A percentile compares a stretch with the other conserved stretches of the same genome.
Evolutionary conservation across 2,888 invertebrate species (phyloP).

Genomic region (Globia sparganii): DNA sequence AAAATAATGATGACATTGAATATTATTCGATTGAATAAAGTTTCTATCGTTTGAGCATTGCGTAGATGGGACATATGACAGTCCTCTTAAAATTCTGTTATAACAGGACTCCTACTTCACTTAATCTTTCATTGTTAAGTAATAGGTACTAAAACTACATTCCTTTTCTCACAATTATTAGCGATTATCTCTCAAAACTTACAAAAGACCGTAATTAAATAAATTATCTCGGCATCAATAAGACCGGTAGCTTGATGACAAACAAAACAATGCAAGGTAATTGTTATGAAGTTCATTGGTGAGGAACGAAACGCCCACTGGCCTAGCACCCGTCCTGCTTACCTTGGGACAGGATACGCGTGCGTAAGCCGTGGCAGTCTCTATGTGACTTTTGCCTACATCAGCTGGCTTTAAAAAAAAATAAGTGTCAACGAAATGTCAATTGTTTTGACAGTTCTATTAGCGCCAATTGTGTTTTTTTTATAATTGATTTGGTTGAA

Average conservation of each 20-base stretch:
- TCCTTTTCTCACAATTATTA: constrained; percentile 6
- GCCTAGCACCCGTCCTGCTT: constrained; percentile 74
- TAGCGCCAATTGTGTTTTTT: constrained; percentile 37
- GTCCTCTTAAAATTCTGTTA: neutral
- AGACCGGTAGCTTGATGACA: constrained; percentile 68
- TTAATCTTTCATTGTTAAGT: neutral
- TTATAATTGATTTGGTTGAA: constrained; percentile 9
- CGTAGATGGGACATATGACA: neutral
- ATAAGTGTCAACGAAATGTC: constrained; percentile 33
- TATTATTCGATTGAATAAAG: neutral
- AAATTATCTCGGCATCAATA: constrained; percentile 52
- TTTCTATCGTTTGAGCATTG: neutral
- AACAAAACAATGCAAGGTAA: constrained; percentile 77
- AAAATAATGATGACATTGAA: neutral
- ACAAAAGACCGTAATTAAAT: constrained; percentile 59
- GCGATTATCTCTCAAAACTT: constrained; percentile 30
- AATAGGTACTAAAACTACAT: neutral
- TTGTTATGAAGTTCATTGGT: constrained; percentile 76
- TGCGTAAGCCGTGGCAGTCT: constrained; percentile 73
- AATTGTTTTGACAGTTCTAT: constrained; percentile 29
- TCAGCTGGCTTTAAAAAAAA: constrained; percentile 63
- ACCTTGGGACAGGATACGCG: constrained; percentile 80
- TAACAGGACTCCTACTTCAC: neutral
- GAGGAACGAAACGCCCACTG: constrained; percentile 80
- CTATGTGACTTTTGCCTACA: constrained; percentile 67